Evolutionary conservation across 2,888 invertebrate genomes (phyloP), one percentile per base, ranked within the genome.

Genomic region (Microplitis deprimator): DNA sequence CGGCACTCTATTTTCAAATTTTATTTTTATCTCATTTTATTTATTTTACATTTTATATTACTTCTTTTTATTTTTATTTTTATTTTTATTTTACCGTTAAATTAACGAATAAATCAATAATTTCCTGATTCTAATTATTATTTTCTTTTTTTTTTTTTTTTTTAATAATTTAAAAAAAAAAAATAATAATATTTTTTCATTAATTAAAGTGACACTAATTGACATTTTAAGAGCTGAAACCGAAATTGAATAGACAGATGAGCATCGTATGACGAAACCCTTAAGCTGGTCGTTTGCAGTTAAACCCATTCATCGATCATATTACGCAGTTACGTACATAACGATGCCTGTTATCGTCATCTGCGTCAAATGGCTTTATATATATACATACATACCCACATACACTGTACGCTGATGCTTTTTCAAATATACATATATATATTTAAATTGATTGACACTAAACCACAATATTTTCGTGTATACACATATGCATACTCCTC

Each of bases 1-100:
- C 77, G 50, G 41, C 68, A 71, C 71, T 50, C 67, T 67, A 17
- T 20, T 64, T 73, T 73, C 65, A 16, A 39, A 39, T 41, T 72
- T 41, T 72, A 20, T 64, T 73, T 72, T 64, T 7, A 62, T 64
- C 40, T 20, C 6, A 16, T 62, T 39, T 16, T 73, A 59, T 41
- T 29, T 10, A 29, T 65, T 68, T 68, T 68, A 7, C 17, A 68
- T 41, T 68, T 40, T 5, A n/a, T 41, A 40, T 16, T 65, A 1
- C 65, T n/a, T 65, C 20, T 13, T 17, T 29, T 68, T 8, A 7
- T 41, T 68, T 68, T 5, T 50, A 50, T 7, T 7, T 69, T 69
- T 69, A 69, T 50, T 38, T 39, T 67, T n/a, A 29, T 29, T 29
- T 29, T 29, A 29, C 29, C 4, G 29, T 29, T 29, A 29, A 29